These are phyloP conservation scores for Danionella cerebrum DNA, from an alignment of 2,113 vertebrate species.

Conservation along the genomic window DNA sequence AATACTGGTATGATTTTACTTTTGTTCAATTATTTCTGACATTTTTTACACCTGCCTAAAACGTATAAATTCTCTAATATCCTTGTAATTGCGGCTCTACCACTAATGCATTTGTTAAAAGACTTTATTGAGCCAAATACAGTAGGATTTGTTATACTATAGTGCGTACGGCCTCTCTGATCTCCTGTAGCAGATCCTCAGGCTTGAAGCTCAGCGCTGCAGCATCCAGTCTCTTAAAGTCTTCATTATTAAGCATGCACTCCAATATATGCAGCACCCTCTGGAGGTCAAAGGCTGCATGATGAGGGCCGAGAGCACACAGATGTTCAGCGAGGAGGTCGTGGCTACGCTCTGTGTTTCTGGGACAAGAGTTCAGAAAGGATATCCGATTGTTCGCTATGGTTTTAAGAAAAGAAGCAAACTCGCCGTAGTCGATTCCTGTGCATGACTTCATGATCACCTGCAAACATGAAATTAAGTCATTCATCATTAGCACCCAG, in stretches of 20 bases:
- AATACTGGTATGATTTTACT: too few relatives aligned
- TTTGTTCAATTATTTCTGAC: too few relatives aligned
- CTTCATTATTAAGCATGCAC: conserved; percentile 73
- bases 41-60: too few relatives aligned
- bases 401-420: conserved; percentile 82
- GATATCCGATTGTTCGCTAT: conserved; percentile 78
- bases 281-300: conserved; percentile 80
- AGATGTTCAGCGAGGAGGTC: conserved; percentile 48
- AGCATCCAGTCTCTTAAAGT: conserved; percentile 75
- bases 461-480: conserved; percentile 48
- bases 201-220: conserved; percentile 57
- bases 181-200: conserved; percentile 67
- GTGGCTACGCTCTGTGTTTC: conserved; percentile 44
- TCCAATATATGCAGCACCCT: conserved; percentile 73
- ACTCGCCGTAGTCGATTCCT: conserved; percentile 86
- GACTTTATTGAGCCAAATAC: background rate
- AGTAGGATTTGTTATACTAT: conserved; percentile 17
- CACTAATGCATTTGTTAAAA: background rate
- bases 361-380: conserved; percentile 57
- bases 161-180: conserved; percentile 65
- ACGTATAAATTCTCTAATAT: too few relatives aligned
- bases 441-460: conserved; percentile 92
- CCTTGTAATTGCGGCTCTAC: too few relatives aligned
- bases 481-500: too few relatives aligned
- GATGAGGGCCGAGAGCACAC: conserved; percentile 68